Evolutionary conservation across 1,140 invertebrate genomes (phyloP).

Genomic region (Drosophila willistoni): DNA sequence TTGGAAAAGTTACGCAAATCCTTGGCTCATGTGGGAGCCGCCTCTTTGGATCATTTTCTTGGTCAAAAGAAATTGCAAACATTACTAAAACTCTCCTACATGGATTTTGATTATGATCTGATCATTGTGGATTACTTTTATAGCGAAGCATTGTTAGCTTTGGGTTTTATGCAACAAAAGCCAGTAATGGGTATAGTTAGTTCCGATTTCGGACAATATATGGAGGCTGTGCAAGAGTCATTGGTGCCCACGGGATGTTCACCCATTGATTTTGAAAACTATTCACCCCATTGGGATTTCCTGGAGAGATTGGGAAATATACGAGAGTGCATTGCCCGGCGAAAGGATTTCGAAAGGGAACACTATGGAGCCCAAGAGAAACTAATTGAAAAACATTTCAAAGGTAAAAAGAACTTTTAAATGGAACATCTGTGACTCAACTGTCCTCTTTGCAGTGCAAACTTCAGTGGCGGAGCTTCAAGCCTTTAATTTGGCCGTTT

Average conservation of each 20-base stretch:
- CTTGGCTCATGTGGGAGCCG: conserved; percentile 54
- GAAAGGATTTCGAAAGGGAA: conserved; percentile 56
- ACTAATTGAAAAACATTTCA: conserved; percentile 68
- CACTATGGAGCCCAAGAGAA: conserved; percentile 65
- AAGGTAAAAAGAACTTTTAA: conserved; percentile 35
- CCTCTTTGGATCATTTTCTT: conserved; percentile 66
- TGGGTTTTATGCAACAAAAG: conserved; percentile 80
- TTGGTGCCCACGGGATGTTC: conserved; percentile 71
- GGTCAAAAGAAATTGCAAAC: conserved; percentile 47
- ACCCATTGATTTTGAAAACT: conserved; percentile 57
- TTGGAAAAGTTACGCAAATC: conserved; percentile 47
- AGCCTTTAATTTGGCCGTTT: conserved; percentile 83
- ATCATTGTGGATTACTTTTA: conserved; percentile 83
- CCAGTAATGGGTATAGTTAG: conserved; percentile 82
- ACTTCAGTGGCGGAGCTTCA: conserved; percentile 83
- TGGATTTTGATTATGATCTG: conserved; percentile 83
- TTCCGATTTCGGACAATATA: conserved; percentile 71
- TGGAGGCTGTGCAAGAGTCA: conserved; percentile 67
- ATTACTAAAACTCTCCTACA: conserved; percentile 45
- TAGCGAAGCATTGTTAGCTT: conserved; percentile 82
- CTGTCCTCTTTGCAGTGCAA: conserved; percentile 37
- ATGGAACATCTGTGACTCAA: background rate
- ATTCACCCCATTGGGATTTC: conserved; percentile 41
- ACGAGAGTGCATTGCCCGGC: conserved; percentile 45
- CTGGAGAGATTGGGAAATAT: conserved; percentile 54